phyloP scores from a whole-genome alignment of 2,888 invertebrate genomes.

The Pseudanteris insignis region DNA sequence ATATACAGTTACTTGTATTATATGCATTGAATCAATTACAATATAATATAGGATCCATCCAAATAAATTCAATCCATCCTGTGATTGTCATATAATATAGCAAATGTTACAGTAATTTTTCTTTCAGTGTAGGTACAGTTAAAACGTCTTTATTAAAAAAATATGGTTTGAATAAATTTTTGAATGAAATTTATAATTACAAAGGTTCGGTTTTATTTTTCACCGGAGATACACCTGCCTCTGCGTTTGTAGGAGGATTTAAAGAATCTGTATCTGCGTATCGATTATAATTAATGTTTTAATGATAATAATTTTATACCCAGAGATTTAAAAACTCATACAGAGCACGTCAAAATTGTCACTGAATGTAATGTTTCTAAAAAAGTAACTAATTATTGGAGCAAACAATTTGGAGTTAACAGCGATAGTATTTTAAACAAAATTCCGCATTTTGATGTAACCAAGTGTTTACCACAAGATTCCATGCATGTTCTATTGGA shows the following conservation, averaged over 20 bases:
- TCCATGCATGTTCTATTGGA: constrained; percentile 5
- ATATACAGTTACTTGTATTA: no score
- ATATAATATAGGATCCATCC: no score
- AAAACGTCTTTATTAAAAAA: constrained; percentile 33
- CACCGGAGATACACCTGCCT: constrained; percentile 43
- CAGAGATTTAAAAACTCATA: neutral
- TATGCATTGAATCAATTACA: no score
- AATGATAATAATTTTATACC: neutral
- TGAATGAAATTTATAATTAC: no score
- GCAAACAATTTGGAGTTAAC: constrained; percentile 4
- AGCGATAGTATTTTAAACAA: constrained; percentile 1
- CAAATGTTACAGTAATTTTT: no score
- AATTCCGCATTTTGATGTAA: constrained; percentile 4
- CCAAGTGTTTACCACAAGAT: neutral
- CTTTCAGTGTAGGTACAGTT: no score
- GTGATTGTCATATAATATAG: no score
- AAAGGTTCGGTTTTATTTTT: no score
- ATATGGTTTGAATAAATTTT: constrained; percentile 31
- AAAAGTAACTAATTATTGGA: neutral
- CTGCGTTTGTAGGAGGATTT: constrained; percentile 43
- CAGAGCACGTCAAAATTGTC: neutral
- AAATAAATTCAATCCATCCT: no score
- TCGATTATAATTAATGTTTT: constrained; percentile 33
- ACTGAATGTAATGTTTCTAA: neutral
- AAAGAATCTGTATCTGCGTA: constrained; percentile 43